phyloP scores from a whole-genome alignment of 92 coral and sea anemone species.

The Pocillopora grandis region DNA sequence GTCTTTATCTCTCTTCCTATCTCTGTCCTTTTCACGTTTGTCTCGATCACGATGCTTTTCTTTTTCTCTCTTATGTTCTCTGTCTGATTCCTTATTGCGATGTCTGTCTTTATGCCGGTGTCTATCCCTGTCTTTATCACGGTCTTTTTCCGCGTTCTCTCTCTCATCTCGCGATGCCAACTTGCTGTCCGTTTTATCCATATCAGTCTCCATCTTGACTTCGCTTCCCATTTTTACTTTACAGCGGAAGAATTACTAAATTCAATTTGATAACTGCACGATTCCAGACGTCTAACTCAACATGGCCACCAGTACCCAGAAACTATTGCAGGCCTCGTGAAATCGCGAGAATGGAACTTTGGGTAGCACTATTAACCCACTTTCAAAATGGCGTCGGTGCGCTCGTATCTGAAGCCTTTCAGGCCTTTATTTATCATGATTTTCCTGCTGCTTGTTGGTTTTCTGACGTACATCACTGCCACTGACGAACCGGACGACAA shows the following conservation, averaged over 20 bases:
- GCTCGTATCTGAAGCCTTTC: constrained; percentile 63
- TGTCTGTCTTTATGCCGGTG: constrained; percentile 62
- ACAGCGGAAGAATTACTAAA: background rate
- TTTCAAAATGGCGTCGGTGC: constrained; percentile 70
- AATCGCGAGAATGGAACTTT: constrained; percentile 35
- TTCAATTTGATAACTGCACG: constrained; percentile 9
- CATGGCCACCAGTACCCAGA: constrained; percentile 27
- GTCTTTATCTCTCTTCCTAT: constrained; percentile 74
- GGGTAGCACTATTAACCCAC: constrained; percentile 30
- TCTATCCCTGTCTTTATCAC: constrained; percentile 55
- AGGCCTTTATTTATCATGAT: constrained; percentile 79
- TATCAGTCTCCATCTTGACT: constrained; percentile 32
- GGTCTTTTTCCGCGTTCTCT: constrained; percentile 34
- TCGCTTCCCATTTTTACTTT: constrained; percentile 36
- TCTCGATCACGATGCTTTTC: constrained; percentile 67
- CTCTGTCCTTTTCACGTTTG: constrained; percentile 69
- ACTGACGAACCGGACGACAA: constrained; percentile 68
- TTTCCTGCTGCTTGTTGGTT: constrained; percentile 68
- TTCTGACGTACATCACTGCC: constrained; percentile 75
- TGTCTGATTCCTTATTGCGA: constrained; percentile 65
- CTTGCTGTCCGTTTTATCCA: constrained; percentile 18
- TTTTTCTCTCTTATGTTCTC: constrained; percentile 71
- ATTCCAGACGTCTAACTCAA: constrained; percentile 33
- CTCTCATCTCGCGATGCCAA: constrained; percentile 27
- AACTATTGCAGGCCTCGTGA: background rate